These are phyloP conservation scores for Berghia stephanieae DNA, from an alignment of 1,140 invertebrate genomes.

Conservation along the genomic window DNA sequence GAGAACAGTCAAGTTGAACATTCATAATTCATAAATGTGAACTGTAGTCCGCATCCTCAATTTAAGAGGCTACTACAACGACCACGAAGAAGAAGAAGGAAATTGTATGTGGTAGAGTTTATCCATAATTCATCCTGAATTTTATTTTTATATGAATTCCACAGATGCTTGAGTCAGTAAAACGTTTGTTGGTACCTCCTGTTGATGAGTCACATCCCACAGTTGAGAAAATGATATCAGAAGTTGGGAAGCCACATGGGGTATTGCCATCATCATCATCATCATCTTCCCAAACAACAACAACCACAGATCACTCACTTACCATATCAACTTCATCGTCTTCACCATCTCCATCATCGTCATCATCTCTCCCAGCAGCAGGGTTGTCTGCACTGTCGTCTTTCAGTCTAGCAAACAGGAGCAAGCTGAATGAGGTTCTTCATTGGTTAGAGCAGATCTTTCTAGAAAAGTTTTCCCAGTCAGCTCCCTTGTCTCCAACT, in stretches of 20 bases:
- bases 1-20: no score
- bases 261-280: not conserved
- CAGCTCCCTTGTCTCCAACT: not conserved
- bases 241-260: not conserved
- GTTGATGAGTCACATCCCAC: not conserved
- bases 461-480: conserved; percentile 32
- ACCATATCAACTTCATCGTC: not conserved
- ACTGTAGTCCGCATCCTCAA: no score
- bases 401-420: not conserved
- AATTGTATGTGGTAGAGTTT: no score
- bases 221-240: not conserved
- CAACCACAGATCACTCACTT: not conserved
- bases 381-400: no score
- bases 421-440: conserved; percentile 27
- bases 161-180: conserved; percentile 38
- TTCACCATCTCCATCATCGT: not conserved
- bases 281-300: not conserved
- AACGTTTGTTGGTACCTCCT: conserved; percentile 23
- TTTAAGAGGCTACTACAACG: no score
- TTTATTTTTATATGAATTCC: not conserved
- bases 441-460: conserved; percentile 36
- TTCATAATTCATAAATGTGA: no score
- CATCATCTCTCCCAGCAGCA: not conserved
- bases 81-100: no score
- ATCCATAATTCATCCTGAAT: not conserved